Base-by-base conservation (phyloP, 2,113 vertebrate genomes). In the Ursus arctos region DNA sequence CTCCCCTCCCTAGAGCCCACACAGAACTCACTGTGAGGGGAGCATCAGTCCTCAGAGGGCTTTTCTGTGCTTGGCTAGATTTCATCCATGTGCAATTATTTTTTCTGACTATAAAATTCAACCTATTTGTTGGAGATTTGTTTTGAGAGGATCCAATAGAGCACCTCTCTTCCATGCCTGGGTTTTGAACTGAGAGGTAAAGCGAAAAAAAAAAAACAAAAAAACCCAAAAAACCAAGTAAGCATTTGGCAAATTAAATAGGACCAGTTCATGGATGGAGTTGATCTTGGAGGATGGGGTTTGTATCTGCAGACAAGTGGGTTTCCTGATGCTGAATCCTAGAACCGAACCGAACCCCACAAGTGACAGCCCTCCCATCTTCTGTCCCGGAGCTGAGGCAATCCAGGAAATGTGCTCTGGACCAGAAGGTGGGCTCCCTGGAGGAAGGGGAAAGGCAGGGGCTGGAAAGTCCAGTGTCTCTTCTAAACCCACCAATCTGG, bases 91-190 rank as follows among this genome's bases (percentile, higher is more conserved):
- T 63, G 7, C 43, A 83, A 33, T 19, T 76, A 7, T 83, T 83
- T 89, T 90, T 97, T 28, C 49, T 67, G 72, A 83, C 57, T 87
- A 7, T 87, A 86, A 94, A 79, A 83, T 89, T 89, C 79, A 95
- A n/a, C 61, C 69, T 74, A 21, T 92, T 88, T 93, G 57, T 91
- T 93, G 47, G 19, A 79, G 36, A 55, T n/a, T 95, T 95, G 55
- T 47, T 96, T 95, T 89, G n/a, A 87, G 85, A 59, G 19, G 24
- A 43, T 84, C 65, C 26, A 83, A 7, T 89, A 91, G 36, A 81
- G 49, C 43, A 91, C 7, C 7, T 8, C 28, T 80, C 84, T 89
- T 88, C 24, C 15, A 28, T 69, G 57, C 47, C n/a, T 89, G 72
- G 84, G 28, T 92, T 94, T 95, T 89, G 67, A 82, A 85, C 40